Base-by-base conservation (phyloP, 2,113 vertebrate species). In the Protomyctophum bolini region DNA sequence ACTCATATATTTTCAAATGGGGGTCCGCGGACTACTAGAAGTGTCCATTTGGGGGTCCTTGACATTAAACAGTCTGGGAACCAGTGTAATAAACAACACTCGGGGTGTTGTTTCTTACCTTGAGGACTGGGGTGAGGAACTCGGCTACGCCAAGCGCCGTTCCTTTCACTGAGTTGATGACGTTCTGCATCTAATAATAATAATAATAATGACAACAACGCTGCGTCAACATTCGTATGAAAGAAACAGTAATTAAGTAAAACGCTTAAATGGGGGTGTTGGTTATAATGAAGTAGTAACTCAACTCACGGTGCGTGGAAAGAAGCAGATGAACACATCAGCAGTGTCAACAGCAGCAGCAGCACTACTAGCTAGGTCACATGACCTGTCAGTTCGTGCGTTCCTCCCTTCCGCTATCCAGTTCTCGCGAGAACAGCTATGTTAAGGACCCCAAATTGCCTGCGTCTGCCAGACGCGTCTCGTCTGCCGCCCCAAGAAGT, bases 91-190 rank as follows among this genome's bases (percentile, higher is more conserved):
- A 21, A 21, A 21, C 21, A 21, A 41, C 33, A 41, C 33, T 41
- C 33, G 5, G 33, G 5, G 33, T 41, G 5, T 41, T 41, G 5
- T 3, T 41, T 28, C 86, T 93, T 94, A 98, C 97, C 97, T 98
- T 99, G 62, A 99, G 84, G 10, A 99, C 97, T 0, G 97, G 97
- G 0, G 97, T 99, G 73, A 98, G 94, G 62, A 96, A 95, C 93
- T 99, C 97, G 1, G 97, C 97, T 90, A 99, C 96, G 3, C 97
- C 97, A 56, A 98, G 91, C 1, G 97, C 97, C 48, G 97, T 98
- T 71, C 97, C 97, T 79, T 98, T 98, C 87, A 99, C 95, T 0
- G 97, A 95, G 91, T 98, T 99, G 68, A 98, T 96, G 10, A 98
- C 96, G 94, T 94, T 96, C 94, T 99, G 97, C 97, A 99, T 98